Evolutionary conservation across 2,797 vertebrate genomes (phyloP), one percentile per base, ranked within the genome.

Genomic region (Cyprinella venusta): DNA sequence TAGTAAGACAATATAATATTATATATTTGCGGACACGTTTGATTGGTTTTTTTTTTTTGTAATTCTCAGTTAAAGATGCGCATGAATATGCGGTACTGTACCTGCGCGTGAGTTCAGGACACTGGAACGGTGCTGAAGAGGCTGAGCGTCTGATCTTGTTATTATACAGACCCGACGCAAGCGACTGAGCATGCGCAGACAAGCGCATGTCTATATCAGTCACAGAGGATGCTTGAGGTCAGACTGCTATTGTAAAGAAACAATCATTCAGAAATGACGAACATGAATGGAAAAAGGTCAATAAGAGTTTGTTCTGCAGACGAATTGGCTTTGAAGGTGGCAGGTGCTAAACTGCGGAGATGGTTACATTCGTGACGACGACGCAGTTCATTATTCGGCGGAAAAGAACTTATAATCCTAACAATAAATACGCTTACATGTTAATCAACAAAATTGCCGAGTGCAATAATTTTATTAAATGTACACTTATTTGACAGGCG

Each of bases 101-200:
- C 89, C 90, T 90, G 87, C 24, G 50, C 68, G 79, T 52, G 40
- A n/a, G 33, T 36, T 64, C 40, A n/a, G 48, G 54, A 71, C 52
- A 75, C 77, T 36, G 71, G 61, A 52, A 68, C 38, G 82, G 76
- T 81, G 85, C 83, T 68, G 81, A 84, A 88, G 79, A 75, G 81
- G 64, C 69, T 13, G 84, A 85, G 61, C 72, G 85, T 75, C 82
- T 80, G 84, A 85, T 72, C 84, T 71, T 72, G 65, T 89, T 89
- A 82, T 86, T 88, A 82, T 76, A 69, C 82, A 59, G 76, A 65
- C 40, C 3, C 59, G 71, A 36, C 42, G 56, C 79, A 65, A 69
- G 84, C 76, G 70, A 69, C 81, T 89, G 87, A 67, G 80, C 88
- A 89, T 75, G 84, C 79, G 75, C 36, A 42, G 38, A 74, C 19